Conservation (phyloP, 53 echinoderm and acorn worm species). For the Echinarachnius parma region DNA sequence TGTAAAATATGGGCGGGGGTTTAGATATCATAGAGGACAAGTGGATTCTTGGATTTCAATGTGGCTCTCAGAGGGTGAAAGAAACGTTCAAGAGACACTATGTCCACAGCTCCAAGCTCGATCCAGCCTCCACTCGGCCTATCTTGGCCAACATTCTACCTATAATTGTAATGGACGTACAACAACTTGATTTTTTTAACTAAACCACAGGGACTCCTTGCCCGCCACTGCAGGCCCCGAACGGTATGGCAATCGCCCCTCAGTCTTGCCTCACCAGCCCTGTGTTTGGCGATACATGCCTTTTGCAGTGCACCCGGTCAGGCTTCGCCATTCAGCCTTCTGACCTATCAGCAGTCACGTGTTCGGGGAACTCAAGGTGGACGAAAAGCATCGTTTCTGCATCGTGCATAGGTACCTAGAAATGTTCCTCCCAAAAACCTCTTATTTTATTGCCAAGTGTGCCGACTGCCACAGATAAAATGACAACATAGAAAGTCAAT, state of each 20-base stretch:
- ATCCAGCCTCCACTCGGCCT: too few relatives aligned
- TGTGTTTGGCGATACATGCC: conserved; percentile 51
- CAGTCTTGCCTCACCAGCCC: conserved; percentile 31
- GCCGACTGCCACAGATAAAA: too few relatives aligned
- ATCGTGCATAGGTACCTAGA: conserved; percentile 58
- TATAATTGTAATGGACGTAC: too few relatives aligned
- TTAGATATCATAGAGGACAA: too few relatives aligned
- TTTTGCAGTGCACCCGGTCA: conserved; percentile 38
- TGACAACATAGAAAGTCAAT: too few relatives aligned
- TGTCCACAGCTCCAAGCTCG: too few relatives aligned
- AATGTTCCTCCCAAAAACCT: background rate
- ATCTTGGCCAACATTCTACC: too few relatives aligned
- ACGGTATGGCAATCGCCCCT: conserved; percentile 41
- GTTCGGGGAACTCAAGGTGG: conserved; percentile 61
- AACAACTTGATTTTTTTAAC: too few relatives aligned
- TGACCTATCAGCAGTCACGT: conserved; percentile 12
- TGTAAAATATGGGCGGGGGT: too few relatives aligned
- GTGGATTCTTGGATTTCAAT: too few relatives aligned
- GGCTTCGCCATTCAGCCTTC: conserved; percentile 53
- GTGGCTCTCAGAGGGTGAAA: too few relatives aligned
- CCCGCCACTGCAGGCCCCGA: background rate
- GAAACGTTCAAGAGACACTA: too few relatives aligned
- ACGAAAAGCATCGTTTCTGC: conserved; percentile 30
- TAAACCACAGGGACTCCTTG: conserved; percentile 31
- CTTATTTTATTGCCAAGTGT: background rate